These are phyloP conservation scores for Siniperca undulata DNA, from an alignment of 2,797 vertebrate species.

Conservation along the genomic window DNA sequence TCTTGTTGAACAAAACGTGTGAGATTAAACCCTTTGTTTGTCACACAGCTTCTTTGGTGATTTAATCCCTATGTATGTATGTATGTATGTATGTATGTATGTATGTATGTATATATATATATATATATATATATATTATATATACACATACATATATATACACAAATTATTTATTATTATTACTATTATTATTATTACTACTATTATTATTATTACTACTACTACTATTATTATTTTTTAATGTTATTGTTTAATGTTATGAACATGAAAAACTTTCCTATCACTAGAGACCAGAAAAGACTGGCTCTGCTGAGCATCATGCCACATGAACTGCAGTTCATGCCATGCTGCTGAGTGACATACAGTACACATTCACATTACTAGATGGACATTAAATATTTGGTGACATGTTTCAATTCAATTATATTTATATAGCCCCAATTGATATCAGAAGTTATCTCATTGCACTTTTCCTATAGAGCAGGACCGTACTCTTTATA, in stretches of 20 bases:
- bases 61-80: background rate
- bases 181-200: no score
- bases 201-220: no score
- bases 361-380: background rate
- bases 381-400: background rate
- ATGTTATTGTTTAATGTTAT: background rate
- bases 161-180: background rate
- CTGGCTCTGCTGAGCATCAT: background rate
- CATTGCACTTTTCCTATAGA: no score
- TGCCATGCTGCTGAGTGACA: background rate
- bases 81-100: no score
- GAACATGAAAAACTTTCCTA: background rate
- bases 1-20: background rate
- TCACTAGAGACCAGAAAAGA: background rate
- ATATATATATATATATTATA: no score
- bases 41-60: background rate
- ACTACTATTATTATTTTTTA: no score
- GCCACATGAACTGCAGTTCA: background rate
- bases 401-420: no score
- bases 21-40: background rate
- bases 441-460: no score
- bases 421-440: no score
- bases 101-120: no score
- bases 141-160: no score
- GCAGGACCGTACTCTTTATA: no score